These are phyloP conservation scores for Anabacerthia variegaticeps DNA, from an alignment of 2,797 vertebrate genomes.

Conservation along the genomic window DNA sequence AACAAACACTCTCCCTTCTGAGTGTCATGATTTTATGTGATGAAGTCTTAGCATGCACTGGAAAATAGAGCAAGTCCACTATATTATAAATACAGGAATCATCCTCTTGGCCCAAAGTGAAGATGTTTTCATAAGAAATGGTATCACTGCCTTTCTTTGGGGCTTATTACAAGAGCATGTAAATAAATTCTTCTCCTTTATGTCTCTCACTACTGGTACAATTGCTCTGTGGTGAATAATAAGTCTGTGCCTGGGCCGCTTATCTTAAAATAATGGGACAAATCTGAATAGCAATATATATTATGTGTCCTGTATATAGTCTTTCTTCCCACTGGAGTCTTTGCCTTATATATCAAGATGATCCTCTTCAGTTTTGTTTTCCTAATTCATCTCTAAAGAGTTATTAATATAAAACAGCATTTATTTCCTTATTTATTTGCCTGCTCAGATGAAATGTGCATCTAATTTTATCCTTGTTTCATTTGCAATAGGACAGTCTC, in stretches of 20 bases:
- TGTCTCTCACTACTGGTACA: neutral
- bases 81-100: neutral
- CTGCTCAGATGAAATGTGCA: neutral
- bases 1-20: neutral
- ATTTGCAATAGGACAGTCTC: neutral
- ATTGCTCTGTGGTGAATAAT: neutral
- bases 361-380: neutral
- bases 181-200: neutral
- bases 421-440: neutral
- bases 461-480: neutral
- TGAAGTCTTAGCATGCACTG: neutral
- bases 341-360: neutral
- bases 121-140: neutral
- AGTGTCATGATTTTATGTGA: neutral
- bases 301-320: neutral
- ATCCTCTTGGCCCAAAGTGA: neutral
- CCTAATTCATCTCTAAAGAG: neutral
- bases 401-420: neutral
- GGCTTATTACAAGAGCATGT: neutral
- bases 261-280: neutral
- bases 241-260: neutral
- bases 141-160: neutral
- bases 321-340: neutral
- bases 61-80: neutral
- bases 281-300: neutral